A percentile compares a stretch with the other conserved stretches of the same genome.
phyloP scores from a whole-genome alignment of 2,113 vertebrate species.

The Cyanoliseus patagonus region DNA sequence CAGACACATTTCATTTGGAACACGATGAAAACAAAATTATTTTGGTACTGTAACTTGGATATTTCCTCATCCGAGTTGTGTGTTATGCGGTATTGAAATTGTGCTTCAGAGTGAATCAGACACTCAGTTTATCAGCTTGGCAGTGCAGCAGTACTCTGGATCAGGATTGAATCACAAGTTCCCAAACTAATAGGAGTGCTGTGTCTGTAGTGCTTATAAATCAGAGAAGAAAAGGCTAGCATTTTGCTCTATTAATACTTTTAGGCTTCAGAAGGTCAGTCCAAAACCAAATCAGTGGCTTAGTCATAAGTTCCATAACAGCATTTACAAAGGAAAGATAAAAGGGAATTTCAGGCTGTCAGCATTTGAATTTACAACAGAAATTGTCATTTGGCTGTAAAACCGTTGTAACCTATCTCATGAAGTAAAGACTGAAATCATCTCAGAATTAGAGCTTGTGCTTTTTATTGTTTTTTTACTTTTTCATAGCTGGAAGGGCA shows the following conservation, averaged over 20 bases:
- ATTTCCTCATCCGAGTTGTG: neutral
- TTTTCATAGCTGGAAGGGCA: conserved; percentile 98
- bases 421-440: conserved; percentile 52
- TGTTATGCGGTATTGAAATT: neutral
- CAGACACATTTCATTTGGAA: neutral
- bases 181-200: neutral
- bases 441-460: conserved; percentile 80
- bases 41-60: neutral
- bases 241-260: neutral
- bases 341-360: neutral
- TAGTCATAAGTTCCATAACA: neutral
- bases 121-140: neutral
- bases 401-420: neutral
- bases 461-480: conserved; percentile 84
- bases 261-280: neutral
- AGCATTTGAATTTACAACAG: neutral
- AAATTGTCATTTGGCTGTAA: neutral
- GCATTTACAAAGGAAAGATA: neutral
- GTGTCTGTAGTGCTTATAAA: neutral
- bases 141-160: neutral
- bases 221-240: neutral
- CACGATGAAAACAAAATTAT: neutral
- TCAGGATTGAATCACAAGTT: neutral
- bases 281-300: neutral
- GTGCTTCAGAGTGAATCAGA: neutral